phyloP scores from a whole-genome alignment of 30 jellyfish, hydroid and myxozoan genomes.

The Aurelia coerulea region DNA sequence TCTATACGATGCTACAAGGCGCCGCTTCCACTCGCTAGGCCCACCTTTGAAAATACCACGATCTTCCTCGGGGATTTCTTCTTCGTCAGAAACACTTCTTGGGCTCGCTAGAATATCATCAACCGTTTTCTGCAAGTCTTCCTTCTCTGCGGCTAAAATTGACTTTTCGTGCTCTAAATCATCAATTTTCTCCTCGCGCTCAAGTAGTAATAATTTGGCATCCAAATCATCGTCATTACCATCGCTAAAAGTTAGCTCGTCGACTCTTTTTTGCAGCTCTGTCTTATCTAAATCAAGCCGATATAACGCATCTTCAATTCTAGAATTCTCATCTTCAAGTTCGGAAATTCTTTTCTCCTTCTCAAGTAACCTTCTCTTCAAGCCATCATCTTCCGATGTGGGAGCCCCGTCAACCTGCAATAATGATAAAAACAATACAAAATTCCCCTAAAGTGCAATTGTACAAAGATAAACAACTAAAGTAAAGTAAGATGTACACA shows the following conservation, averaged over 20 bases:
- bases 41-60: constrained; percentile 49
- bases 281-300: constrained; percentile 44
- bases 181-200: constrained; percentile 40
- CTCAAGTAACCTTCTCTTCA: not conserved
- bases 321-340: constrained; percentile 42
- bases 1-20: constrained; percentile 70
- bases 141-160: constrained; percentile 12
- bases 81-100: constrained; percentile 42
- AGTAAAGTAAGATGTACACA: no score
- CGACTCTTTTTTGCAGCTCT: constrained; percentile 43
- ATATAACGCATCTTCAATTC: constrained; percentile 46
- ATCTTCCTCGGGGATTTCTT: constrained; percentile 31
- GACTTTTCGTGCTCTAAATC: constrained; percentile 33
- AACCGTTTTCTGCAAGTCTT: constrained; percentile 36
- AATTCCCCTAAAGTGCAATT: no score
- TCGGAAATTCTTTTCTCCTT: constrained; percentile 23
- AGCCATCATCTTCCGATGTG: not conserved
- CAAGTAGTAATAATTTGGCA: constrained; percentile 5
- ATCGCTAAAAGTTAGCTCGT: constrained; percentile 50
- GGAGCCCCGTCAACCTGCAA: no score
- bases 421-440: no score
- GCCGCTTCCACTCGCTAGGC: constrained; percentile 68
- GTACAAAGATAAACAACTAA: no score
- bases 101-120: constrained; percentile 63
- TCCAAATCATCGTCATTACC: constrained; percentile 5